Conservation (phyloP, 2,797 vertebrate genomes). For the Aplochiton taeniatus region DNA sequence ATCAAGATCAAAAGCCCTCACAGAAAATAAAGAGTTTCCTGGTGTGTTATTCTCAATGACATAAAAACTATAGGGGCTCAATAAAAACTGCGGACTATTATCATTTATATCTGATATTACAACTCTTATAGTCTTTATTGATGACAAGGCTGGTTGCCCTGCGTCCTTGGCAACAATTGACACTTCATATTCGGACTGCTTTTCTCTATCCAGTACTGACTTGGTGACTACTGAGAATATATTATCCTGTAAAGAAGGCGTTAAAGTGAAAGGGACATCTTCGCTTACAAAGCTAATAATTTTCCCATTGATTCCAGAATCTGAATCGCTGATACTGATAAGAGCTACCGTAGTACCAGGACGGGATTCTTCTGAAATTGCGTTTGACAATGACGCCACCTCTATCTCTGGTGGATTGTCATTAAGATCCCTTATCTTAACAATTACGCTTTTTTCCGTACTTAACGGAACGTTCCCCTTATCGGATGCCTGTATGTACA, state of each 20-base stretch:
- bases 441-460: constrained; percentile 45
- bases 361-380: constrained; percentile 61
- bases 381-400: constrained; percentile 64
- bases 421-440: constrained; percentile 53
- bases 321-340: constrained; percentile 56
- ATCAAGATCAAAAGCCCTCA: constrained; percentile 60
- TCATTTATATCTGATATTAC: constrained; percentile 63
- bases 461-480: constrained; percentile 34
- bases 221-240: constrained; percentile 57
- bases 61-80: constrained; percentile 49
- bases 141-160: constrained; percentile 55
- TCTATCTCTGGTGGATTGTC: constrained; percentile 67
- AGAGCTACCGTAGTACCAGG: constrained; percentile 59
- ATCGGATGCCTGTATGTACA: constrained; percentile 51
- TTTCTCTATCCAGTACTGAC: constrained; percentile 66
- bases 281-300: constrained; percentile 40
- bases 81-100: constrained; percentile 57
- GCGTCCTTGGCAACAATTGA: constrained; percentile 54
- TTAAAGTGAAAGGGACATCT: constrained; percentile 49
- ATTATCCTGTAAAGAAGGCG: constrained; percentile 45
- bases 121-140: constrained; percentile 54
- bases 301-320: constrained; percentile 59
- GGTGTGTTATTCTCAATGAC: constrained; percentile 47
- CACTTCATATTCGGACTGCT: constrained; percentile 44
- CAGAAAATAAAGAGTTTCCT: constrained; percentile 54